phyloP scores from a whole-genome alignment of 2,113 vertebrate genomes.

The Dermatemys mawii region DNA sequence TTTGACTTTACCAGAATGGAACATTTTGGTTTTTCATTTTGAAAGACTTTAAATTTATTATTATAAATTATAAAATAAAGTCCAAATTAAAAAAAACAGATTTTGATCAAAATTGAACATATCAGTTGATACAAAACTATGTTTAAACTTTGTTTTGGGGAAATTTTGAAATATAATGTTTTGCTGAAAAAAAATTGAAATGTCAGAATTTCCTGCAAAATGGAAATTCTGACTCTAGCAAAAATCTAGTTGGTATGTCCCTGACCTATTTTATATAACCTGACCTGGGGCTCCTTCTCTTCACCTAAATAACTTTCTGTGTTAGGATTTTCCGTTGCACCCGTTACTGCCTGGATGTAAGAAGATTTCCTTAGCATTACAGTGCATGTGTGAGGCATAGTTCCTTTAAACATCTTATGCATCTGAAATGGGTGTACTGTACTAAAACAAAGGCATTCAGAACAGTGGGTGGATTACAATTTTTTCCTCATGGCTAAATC shows the following conservation, averaged over 20 bases:
- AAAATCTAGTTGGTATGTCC: not conserved
- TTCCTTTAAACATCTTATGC: not conserved
- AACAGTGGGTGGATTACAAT: not conserved
- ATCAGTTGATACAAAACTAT: not conserved
- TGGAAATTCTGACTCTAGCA: not conserved
- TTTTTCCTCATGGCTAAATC: slow-evolving; percentile 18
- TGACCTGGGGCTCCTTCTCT: not conserved
- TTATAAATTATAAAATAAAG: not conserved
- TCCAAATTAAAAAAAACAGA: not conserved
- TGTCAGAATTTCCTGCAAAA: not conserved
- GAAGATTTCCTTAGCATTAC: not conserved
- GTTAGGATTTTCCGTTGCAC: not conserved
- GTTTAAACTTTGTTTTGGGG: not conserved
- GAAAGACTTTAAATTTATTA: not conserved
- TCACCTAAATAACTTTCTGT: not conserved
- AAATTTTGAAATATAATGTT: not conserved
- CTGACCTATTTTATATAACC: not conserved
- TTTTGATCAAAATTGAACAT: not conserved
- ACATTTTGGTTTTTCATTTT: not conserved
- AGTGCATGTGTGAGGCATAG: not conserved
- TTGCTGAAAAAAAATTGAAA: not conserved
- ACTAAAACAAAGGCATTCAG: not conserved
- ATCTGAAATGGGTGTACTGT: not conserved
- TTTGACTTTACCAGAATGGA: not conserved
- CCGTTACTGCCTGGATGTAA: not conserved